Percentiles rank a stretch among this genome's conserved stretches.
phyloP scores from a whole-genome alignment of 2,888 invertebrate species.

The Hemicrepidius hirtus region DNA sequence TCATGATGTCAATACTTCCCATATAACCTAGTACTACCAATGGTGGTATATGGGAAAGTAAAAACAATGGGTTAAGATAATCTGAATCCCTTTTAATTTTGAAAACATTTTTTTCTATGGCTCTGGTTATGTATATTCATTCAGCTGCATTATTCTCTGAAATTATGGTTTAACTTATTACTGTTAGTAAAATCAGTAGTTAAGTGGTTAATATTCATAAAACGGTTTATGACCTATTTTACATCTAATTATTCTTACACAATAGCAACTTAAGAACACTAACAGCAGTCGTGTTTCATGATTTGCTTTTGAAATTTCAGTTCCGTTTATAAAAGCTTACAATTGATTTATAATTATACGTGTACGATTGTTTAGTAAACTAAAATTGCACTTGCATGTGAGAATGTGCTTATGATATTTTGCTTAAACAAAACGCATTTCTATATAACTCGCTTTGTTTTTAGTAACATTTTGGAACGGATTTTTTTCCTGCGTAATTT shows the following conservation, averaged over 20 bases:
- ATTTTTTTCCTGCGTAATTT: no score
- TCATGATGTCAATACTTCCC: no score
- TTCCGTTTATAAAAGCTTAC: constrained; percentile 48
- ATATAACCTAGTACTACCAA: no score
- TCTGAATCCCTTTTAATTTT: no score
- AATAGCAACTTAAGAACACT: constrained; percentile 47
- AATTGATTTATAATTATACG: constrained; percentile 49
- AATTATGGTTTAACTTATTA: constrained; percentile 44
- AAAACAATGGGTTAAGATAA: no score
- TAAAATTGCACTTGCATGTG: constrained; percentile 32
- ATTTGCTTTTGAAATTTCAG: constrained; percentile 49
- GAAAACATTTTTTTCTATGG: not conserved
- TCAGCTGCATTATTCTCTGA: constrained; percentile 21
- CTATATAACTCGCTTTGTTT: no score
- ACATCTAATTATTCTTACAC: constrained; percentile 54
- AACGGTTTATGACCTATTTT: constrained; percentile 53
- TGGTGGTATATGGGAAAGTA: no score
- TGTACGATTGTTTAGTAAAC: constrained; percentile 44
- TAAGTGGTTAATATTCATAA: constrained; percentile 51
- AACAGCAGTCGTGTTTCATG: constrained; percentile 45
- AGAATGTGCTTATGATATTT: constrained; percentile 34
- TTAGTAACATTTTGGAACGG: no score
- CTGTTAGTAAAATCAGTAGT: constrained; percentile 49
- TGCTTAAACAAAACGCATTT: constrained; percentile 2
- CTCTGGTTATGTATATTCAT: constrained; percentile 18